Base-by-base conservation (phyloP, 2,888 invertebrate genomes). In the Luperina testacea region DNA sequence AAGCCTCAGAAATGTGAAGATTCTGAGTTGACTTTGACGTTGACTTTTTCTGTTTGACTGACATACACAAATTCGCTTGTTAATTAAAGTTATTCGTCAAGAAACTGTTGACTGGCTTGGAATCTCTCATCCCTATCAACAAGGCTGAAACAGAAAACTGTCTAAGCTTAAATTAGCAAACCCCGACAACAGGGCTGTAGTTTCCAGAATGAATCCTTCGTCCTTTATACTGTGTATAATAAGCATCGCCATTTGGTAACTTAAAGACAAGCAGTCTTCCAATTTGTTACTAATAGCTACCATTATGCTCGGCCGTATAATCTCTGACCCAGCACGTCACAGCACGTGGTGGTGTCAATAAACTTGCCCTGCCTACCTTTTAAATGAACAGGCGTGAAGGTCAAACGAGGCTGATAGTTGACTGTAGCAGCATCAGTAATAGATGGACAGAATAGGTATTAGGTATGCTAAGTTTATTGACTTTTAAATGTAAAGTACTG, bases 301-400 rank as follows among this genome's bases (percentile, higher is more conserved):
- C 38, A 73, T 61, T 72, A 59, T 51, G 45, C 51, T 61, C 72
- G 65, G 68, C 45, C 24, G 32, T 71, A 73, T 73, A 78, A 67
- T 79, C 73, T 82, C 38, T 71, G 84, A 84, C 84, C 79, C 27
- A 67, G 69, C 84, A 82, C 82, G 82, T 72, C 67, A 82, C 27
- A 38, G 68, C 74, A 82, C 84, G 86, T 82, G 72, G 57, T 45
- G 45, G 42, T 17, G 84, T 84, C 82, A 84, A 82, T 73, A 78
- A 81, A 82, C 85, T 71, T 64, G 63, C 42, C 38, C 77, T 85
- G 80, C 61, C 53, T 74, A 76, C 81, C 77, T 73, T 38, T 59
- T 75, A 68, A 81, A n/a, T 73, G 63, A 63, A 53, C 65, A 67
- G 45, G 78, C 78, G 78, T 84, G 77, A 83, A 77, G 84, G 72